A percentile compares a stretch with the other conserved stretches of the same genome.
phyloP scores from a whole-genome alignment of 1,140 invertebrate species.

The Harpegnathos saltator region DNA sequence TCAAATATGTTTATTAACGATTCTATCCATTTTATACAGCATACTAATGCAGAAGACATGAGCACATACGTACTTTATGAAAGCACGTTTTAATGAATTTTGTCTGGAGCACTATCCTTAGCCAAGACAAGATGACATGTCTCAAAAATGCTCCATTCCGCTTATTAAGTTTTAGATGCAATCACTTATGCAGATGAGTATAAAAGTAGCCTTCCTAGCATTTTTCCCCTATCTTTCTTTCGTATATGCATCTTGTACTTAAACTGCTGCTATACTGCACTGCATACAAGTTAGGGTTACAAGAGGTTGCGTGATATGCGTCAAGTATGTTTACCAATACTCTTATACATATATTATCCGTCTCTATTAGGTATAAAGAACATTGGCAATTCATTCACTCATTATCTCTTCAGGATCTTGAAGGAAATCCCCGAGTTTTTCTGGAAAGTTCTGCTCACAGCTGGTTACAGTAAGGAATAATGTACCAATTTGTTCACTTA shows the following conservation, averaged over 20 bases:
- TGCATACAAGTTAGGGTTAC: conserved; percentile 72
- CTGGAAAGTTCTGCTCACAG: conserved; percentile 16
- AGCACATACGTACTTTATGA: neutral
- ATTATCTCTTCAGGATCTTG: conserved; percentile 79
- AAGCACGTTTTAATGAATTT: neutral
- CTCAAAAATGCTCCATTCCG: conserved; percentile 64
- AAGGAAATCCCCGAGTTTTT: conserved; percentile 41
- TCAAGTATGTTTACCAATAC: conserved; percentile 82
- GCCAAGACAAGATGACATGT: conserved; percentile 66
- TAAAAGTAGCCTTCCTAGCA: conserved; percentile 83
- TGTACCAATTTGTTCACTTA: neutral
- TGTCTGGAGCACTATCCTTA: neutral
- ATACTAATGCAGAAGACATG: conserved; percentile 83
- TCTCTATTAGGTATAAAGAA: conserved; percentile 73
- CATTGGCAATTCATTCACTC: conserved; percentile 65
- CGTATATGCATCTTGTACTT: conserved; percentile 76
- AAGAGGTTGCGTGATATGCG: conserved; percentile 78
- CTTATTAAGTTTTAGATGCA: conserved; percentile 79
- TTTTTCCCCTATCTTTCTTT: conserved; percentile 81
- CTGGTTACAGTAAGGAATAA: conserved; percentile 5
- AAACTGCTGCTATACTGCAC: conserved; percentile 70
- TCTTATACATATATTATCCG: conserved; percentile 84
- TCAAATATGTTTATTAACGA: conserved; percentile 88
- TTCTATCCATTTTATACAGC: conserved; percentile 90
- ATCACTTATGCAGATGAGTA: conserved; percentile 80